Base-by-base conservation (phyloP, 2,888 invertebrate genomes). In the Melikaiella ostensackeni region DNA sequence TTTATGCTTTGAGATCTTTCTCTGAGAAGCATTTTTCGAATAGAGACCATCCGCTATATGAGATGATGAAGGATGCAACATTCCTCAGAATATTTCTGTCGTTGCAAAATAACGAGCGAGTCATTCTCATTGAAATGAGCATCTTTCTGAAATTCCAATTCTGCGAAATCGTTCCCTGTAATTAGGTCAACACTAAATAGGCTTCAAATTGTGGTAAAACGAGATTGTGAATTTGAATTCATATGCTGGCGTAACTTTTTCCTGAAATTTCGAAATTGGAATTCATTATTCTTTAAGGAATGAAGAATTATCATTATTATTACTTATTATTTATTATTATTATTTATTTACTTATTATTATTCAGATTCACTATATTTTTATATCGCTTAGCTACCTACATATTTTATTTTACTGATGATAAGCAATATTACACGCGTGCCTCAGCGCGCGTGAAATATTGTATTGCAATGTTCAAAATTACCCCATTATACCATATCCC, bases 1-100 rank as follows among this genome's bases (percentile, higher is more conserved):
- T 38, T 64, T 42, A 64, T 21, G 35, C n/a, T 62, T 62, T 30
- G 62, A 21, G 21, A 38, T 16, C 64, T 9, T 64, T 64, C 21
- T 64, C 38, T 64, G 13, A 64, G 19, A 33, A 50, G 50, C 8
- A 50, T 8, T 50, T 50, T 50, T 50, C n/a, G n/a, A 50, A 50
- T 50, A 50, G n/a, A 50, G 50, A n/a, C n/a, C 50, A 7, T 50
- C n/a, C 50, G 6, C 13, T 8, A 2, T 8, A 50, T 50, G 19
- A 8, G 1, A n/a, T 50, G 7, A 50, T 50, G 50, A n/a, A n/a
- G n/a, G 7, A n/a, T 2, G n/a, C 2, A 50, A n/a, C 50, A 46
- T 46, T 46, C 16, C 19, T 46, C 50, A 38, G 13, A 2, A 50
- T 19, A 46, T 46, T 46, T 46, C 6, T 6, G 6, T n/a, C 50